phyloP scores from a whole-genome alignment of 2,888 invertebrate genomes.

The Melinaea marsaeus region DNA sequence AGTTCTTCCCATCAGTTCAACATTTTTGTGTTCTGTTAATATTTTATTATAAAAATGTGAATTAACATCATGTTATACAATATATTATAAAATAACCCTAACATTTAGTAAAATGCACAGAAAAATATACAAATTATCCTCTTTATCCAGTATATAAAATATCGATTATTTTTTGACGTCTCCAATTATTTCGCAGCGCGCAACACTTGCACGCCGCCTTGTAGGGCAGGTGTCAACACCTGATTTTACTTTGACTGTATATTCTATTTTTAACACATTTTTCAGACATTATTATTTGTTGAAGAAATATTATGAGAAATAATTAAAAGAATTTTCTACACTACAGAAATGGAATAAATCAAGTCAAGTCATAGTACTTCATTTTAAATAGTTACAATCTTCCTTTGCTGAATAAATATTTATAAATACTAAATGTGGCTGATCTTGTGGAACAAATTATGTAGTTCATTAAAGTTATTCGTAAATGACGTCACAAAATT shows the following conservation, averaged over 20 bases:
- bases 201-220: neutral
- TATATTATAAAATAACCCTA: neutral
- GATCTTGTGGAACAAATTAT: neutral
- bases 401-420: no score
- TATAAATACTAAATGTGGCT: no score
- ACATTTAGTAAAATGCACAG: neutral
- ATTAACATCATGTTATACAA: neutral
- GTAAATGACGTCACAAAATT: slow-evolving; percentile 20
- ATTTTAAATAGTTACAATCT: no score
- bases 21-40: neutral
- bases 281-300: no score
- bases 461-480: slow-evolving; percentile 6
- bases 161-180: neutral
- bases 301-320: no score
- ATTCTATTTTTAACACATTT: no score
- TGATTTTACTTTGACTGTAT: no score
- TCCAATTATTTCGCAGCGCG: neutral
- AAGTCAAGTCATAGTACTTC: no score
- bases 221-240: slow-evolving; percentile 1
- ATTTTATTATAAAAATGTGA: neutral
- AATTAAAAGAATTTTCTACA: no score
- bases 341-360: no score
- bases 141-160: no score
- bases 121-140: neutral
- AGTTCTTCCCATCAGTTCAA: neutral